Evolutionary conservation across 92 coral and sea anemone genomes (phyloP).

Genomic region (Actinostola sp.): DNA sequence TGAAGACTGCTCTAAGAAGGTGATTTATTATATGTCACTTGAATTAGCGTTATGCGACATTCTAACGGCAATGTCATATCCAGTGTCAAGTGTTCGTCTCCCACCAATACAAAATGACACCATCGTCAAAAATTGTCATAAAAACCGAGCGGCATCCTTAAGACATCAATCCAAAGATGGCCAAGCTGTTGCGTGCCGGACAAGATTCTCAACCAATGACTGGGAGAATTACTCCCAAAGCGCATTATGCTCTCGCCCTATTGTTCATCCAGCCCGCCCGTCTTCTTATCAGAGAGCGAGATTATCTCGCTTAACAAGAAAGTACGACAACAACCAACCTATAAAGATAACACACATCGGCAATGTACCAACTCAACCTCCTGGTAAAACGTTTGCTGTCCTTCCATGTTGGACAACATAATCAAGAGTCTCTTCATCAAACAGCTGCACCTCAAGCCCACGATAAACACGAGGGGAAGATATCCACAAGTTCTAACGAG

Average conservation of each 20-base stretch:
- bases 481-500: too few relatives aligned
- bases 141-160: neutral
- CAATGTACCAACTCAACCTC: neutral
- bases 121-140: neutral
- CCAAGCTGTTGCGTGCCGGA: too few relatives aligned
- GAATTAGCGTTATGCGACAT: too few relatives aligned
- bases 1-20: too few relatives aligned
- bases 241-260: too few relatives aligned
- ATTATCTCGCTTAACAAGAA: neutral
- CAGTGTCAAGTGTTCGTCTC: neutral
- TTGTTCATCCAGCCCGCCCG: slow-evolving; percentile 1
- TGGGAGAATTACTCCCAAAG: too few relatives aligned
- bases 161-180: neutral
- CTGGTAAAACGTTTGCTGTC: neutral
- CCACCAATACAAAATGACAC: slow-evolving; percentile 14
- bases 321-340: neutral
- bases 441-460: too few relatives aligned
- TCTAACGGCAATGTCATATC: neutral
- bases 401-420: too few relatives aligned
- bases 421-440: too few relatives aligned
- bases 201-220: too few relatives aligned
- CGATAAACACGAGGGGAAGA: too few relatives aligned
- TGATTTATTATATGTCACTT: too few relatives aligned
- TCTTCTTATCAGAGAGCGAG: neutral
- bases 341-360: slow-evolving; percentile 3